These are phyloP conservation scores for Sternotherus odoratus DNA, from an alignment of 2,797 vertebrate genomes.

Conservation along the genomic window DNA sequence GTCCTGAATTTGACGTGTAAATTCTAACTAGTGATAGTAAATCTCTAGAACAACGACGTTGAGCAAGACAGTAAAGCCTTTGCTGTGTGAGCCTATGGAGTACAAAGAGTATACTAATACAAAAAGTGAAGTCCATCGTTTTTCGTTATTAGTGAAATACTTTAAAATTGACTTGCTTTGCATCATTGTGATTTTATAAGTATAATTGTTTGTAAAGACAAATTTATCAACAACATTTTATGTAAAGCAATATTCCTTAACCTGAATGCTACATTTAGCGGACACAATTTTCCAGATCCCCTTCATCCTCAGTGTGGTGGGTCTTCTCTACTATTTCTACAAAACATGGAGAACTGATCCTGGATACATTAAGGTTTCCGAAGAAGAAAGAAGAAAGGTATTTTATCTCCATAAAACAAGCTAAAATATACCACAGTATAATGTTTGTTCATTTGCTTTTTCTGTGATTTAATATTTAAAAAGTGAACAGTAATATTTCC, in stretches of 20 bases:
- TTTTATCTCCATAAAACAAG: neutral
- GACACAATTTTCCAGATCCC: constrained; percentile 81
- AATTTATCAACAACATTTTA: too few species aligned
- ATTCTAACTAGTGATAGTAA: neutral
- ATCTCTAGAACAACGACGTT: neutral
- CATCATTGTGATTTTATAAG: too few species aligned
- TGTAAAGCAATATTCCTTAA: constrained; percentile 76
- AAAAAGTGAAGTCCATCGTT: neutral
- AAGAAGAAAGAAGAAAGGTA: constrained; percentile 94
- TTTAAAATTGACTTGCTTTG: too few species aligned
- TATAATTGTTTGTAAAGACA: neutral
- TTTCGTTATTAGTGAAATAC: neutral
- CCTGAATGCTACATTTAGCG: constrained; percentile 79
- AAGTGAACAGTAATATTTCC: neutral
- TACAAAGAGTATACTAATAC: neutral
- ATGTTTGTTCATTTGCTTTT: neutral
- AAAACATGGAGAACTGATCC: constrained; percentile 92
- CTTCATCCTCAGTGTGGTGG: constrained; percentile 83
- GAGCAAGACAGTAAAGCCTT: neutral
- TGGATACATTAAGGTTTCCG: constrained; percentile 88
- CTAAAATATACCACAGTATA: neutral
- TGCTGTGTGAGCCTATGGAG: neutral
- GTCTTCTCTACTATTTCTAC: constrained; percentile 91
- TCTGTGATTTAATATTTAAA: neutral
- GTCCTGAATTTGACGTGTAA: neutral